A percentile compares a stretch with the other conserved stretches of the same genome.
These are phyloP conservation scores for Ornithoptera priamus DNA, from an alignment of 2,888 invertebrate species.

Conservation along the genomic window DNA sequence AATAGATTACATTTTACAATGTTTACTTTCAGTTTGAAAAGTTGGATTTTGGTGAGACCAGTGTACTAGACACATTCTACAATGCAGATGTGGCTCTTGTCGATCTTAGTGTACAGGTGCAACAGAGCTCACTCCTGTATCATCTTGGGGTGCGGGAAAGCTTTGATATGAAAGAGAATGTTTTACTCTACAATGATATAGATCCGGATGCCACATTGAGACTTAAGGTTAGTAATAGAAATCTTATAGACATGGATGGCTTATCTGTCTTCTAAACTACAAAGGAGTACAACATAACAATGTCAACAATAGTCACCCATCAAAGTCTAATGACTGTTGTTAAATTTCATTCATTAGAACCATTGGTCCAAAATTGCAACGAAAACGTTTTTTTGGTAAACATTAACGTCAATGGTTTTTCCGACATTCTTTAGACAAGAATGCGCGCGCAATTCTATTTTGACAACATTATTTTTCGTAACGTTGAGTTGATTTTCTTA, in stretches of 20 bases:
- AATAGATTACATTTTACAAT: slow-evolving; percentile 6
- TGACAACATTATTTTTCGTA: neutral
- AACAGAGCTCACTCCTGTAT: slow-evolving; percentile 96
- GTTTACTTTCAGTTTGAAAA: slow-evolving; percentile 90
- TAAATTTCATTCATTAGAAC: neutral
- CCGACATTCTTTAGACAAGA: neutral
- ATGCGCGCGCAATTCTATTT: slow-evolving; percentile 1
- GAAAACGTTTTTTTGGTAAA: neutral
- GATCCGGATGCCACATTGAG: slow-evolving; percentile 93
- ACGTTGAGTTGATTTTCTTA: neutral
- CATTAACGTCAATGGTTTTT: slow-evolving; percentile 6
- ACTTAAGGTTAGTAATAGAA: slow-evolving; percentile 84
- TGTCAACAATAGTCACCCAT: neutral
- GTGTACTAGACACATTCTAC: slow-evolving; percentile 96
- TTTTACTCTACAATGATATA: slow-evolving; percentile 92
- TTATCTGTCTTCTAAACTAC: neutral
- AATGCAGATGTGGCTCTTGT: slow-evolving; percentile 99
- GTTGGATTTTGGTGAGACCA: slow-evolving; percentile 97
- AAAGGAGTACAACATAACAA: neutral
- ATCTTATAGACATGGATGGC: no score
- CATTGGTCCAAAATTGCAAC: neutral
- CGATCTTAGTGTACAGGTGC: slow-evolving; percentile 93
- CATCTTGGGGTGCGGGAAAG: slow-evolving; percentile 98
- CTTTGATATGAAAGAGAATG: slow-evolving; percentile 97
- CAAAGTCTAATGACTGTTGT: neutral